A percentile compares a stretch with the other conserved stretches of the same genome.
Evolutionary conservation across 2,797 vertebrate genomes (phyloP).

Genomic region (Hydrocynus forskahlii): DNA sequence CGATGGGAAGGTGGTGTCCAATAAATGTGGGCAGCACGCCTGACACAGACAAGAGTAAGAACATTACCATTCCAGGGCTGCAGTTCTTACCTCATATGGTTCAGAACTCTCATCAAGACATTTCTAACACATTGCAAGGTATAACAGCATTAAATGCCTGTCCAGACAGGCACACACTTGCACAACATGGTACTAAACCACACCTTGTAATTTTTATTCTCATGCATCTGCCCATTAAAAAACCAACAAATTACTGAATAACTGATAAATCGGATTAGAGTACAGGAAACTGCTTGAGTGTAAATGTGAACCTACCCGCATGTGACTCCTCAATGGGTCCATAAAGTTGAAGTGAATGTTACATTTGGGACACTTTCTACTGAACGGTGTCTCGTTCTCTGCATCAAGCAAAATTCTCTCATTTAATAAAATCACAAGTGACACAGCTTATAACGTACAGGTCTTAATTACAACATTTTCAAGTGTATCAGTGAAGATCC

Average conservation of each 20-base stretch:
- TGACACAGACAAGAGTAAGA: conserved; percentile 59
- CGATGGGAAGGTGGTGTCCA: conserved; percentile 72
- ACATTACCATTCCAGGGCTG: not conserved
- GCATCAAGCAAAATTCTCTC: conserved; percentile 49
- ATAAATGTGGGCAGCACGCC: conserved; percentile 84
- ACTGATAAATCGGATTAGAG: not conserved
- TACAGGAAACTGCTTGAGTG: not conserved
- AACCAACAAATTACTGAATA: no score
- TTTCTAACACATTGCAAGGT: not conserved
- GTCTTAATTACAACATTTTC: no score
- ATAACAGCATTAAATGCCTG: no score
- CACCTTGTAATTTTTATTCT: no score
- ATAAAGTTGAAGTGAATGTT: conserved; percentile 85
- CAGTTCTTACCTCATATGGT: not conserved
- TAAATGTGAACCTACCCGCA: conserved; percentile 80
- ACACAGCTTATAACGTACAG: not conserved
- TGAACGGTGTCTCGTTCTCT: conserved; percentile 85
- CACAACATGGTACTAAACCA: no score
- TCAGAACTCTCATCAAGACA: not conserved
- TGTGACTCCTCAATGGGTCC: conserved; percentile 86
- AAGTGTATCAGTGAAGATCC: no score
- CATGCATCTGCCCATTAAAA: no score
- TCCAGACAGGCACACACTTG: no score
- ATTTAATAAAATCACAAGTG: not conserved
- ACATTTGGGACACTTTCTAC: conserved; percentile 90